Percentiles rank a stretch among this genome's conserved stretches.
phyloP scores from a whole-genome alignment of 2,797 vertebrate species.

The Sebastes hubbsi region DNA sequence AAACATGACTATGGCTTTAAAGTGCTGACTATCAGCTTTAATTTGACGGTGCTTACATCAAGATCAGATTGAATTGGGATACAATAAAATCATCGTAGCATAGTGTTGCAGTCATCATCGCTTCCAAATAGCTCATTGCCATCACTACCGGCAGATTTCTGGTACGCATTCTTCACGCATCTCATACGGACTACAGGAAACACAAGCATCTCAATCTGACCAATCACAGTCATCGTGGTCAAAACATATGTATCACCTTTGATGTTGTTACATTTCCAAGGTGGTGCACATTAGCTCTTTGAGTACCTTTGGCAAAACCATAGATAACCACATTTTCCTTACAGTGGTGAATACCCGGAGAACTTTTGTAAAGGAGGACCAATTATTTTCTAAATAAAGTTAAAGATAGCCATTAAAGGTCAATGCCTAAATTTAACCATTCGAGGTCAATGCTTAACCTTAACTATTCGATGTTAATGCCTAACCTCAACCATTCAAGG shows the following conservation, averaged over 20 bases:
- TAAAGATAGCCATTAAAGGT: background rate
- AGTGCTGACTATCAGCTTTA: conserved; percentile 9
- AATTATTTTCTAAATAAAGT: background rate
- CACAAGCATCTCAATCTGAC: background rate
- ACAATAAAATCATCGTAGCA: background rate
- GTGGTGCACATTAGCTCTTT: background rate
- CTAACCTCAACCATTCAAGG: too few relatives aligned
- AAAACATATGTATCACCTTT: background rate
- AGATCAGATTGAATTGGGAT: background rate
- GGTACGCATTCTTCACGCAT: background rate
- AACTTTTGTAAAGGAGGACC: background rate
- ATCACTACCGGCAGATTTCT: background rate
- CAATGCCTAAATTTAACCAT: too few relatives aligned
- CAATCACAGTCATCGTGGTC: background rate
- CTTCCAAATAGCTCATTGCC: background rate
- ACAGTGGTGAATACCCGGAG: background rate
- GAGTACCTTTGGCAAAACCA: background rate
- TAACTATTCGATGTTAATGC: too few relatives aligned
- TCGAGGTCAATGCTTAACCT: too few relatives aligned
- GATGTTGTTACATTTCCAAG: background rate
- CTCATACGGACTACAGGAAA: background rate
- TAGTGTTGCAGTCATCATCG: background rate
- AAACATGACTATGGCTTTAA: conserved; percentile 16
- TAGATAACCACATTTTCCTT: background rate
- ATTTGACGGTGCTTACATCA: conserved; percentile 8